Evolutionary conservation across 2,888 invertebrate species (phyloP), one percentile per base, ranked within the genome.

Genomic region (Acleris emargana): DNA sequence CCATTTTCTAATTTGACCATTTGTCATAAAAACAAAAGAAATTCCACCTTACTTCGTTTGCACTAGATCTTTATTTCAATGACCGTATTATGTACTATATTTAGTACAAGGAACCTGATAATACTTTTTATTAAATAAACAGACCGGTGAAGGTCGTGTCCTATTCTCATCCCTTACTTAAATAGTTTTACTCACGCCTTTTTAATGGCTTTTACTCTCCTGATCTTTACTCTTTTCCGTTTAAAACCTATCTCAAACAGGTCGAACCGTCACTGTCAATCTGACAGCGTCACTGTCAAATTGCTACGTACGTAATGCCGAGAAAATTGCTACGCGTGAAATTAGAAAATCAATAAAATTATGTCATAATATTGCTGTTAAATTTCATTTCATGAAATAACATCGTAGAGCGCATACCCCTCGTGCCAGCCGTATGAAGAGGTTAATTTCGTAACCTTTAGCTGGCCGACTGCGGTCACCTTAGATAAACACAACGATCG

Each of bases 291-390:
- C 25, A 52, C 20, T 25, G 20, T 53, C 54, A 54, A 28, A 25
- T 42, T 49, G 17, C 2, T 4, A 38, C 38, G 38, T 13, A 38
- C 11, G 11, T 38, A 13, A 13, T 38, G 13, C 38, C 38, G 38
- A 13, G 38, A 38, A 38, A 38, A 38, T 38, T 43, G 18, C 25
- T 50, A 13, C 16, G 38, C 62, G 58, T 64, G 54, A 50, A 42
- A 54, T 49, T 64, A 52, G 16, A 52, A 25, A 72, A 76, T 74
- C 72, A 59, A 74, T 73, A 64, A 69, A 17, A 17, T 68, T 75
- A 63, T 64, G 49, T 61, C 67, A 58, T 38, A 64, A 49, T 38
- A 49, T 58, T 47, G 66, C 68, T 32, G 6, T 38, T 38, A 18
- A 25, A 43, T 60, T 17, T 17, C 49, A 59, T 49, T 64, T 32